Conservation (phyloP, 1,140 invertebrate genomes). For the Tetragnatha versicolor region DNA sequence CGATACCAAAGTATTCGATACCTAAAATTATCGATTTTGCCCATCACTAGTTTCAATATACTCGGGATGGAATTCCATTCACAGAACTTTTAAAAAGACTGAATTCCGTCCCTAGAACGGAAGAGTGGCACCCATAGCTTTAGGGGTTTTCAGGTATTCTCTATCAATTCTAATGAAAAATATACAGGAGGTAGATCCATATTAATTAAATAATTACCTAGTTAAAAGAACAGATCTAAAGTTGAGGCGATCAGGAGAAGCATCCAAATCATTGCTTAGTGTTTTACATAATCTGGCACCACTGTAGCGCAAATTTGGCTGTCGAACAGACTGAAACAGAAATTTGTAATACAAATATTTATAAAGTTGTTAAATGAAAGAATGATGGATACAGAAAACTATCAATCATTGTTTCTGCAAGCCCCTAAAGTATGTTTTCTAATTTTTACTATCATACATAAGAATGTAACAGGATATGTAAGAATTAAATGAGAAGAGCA, state of each 20-base stretch:
- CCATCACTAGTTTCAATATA: too few relatives aligned
- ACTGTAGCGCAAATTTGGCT: constrained; percentile 73
- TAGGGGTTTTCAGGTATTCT: too few relatives aligned
- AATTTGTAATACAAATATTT: background rate
- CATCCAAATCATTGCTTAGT: constrained; percentile 66
- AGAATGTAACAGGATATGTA: background rate
- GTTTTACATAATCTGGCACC: constrained; percentile 72
- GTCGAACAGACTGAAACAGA: constrained; percentile 68
- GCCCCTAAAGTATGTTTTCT: background rate
- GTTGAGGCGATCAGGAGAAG: constrained; percentile 59
- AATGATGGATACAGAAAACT: background rate
- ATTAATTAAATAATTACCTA: too few relatives aligned
- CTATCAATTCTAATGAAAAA: too few relatives aligned
- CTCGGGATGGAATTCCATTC: too few relatives aligned
- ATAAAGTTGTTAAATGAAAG: too few relatives aligned
- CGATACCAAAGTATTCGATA: too few relatives aligned
- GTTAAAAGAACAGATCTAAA: constrained; percentile 66
- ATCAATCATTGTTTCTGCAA: background rate
- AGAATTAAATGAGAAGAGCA: background rate
- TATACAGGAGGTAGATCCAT: too few relatives aligned
- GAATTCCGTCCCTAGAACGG: too few relatives aligned
- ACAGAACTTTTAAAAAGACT: too few relatives aligned
- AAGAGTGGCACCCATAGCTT: too few relatives aligned
- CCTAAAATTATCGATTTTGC: too few relatives aligned
- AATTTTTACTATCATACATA: background rate